Percentiles rank a stretch among this genome's conserved stretches.
phyloP scores from a whole-genome alignment of 2,797 vertebrate genomes.

The Fistularia tabacaria region DNA sequence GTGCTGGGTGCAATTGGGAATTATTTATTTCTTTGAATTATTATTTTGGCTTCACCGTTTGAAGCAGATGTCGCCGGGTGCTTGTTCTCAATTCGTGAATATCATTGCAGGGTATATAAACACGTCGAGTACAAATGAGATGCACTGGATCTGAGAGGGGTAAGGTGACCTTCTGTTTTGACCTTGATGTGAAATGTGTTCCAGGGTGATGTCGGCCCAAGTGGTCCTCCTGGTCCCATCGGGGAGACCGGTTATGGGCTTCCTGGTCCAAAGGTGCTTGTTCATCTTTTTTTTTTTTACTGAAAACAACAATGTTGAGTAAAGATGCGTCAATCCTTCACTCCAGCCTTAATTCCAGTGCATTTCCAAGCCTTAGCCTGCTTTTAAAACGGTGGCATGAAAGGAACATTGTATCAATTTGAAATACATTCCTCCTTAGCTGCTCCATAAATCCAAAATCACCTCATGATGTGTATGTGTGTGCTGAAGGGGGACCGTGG shows the following conservation, averaged over 20 bases:
- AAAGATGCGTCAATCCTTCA: too few relatives aligned
- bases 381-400: background rate
- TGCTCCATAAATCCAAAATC: conserved; percentile 9
- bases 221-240: conserved; percentile 78
- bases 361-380: too few relatives aligned
- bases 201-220: conserved; percentile 84
- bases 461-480: background rate
- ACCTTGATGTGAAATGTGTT: conserved; percentile 13
- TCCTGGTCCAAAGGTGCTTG: conserved; percentile 84
- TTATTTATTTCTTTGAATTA: too few relatives aligned
- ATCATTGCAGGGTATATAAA: too few relatives aligned
- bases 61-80: too few relatives aligned
- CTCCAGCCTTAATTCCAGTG: background rate
- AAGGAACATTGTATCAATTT: conserved; percentile 4
- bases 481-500: conserved; percentile 81
- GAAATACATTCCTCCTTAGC: background rate
- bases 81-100: too few relatives aligned
- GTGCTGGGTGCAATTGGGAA: too few relatives aligned
- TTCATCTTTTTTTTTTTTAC: background rate
- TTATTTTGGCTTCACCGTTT: too few relatives aligned
- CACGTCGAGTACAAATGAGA: too few relatives aligned
- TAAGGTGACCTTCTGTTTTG: too few relatives aligned
- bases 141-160: too few relatives aligned
- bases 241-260: conserved; percentile 88
- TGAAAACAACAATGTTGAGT: too few relatives aligned